Conservation (phyloP, 2,113 vertebrate species). For the Rattus rattus region DNA sequence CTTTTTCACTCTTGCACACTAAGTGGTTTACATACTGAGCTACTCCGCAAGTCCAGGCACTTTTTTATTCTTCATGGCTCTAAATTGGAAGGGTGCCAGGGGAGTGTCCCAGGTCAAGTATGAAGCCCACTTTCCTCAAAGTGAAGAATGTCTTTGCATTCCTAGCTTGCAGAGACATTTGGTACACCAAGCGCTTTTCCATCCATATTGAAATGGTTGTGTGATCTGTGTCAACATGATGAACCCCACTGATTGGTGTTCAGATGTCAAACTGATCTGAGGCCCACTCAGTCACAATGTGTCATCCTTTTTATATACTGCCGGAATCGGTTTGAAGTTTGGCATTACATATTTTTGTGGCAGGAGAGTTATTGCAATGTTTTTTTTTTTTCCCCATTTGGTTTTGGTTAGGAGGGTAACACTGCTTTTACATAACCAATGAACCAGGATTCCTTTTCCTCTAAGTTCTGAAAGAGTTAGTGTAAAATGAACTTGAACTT, state of each 20-base stretch:
- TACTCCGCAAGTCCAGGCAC: no score
- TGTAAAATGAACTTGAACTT: background rate
- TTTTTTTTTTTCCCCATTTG: background rate
- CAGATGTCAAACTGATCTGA: background rate
- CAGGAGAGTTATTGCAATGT: background rate
- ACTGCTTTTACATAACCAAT: background rate
- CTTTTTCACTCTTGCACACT: background rate
- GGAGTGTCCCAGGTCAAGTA: background rate
- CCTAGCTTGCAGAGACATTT: background rate
- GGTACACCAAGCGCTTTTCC: background rate
- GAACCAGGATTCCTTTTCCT: background rate
- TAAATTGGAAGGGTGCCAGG: background rate
- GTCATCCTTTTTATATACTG: background rate
- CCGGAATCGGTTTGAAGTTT: background rate
- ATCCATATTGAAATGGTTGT: no score
- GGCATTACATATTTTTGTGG: background rate
- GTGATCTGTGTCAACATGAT: background rate
- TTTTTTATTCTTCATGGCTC: background rate
- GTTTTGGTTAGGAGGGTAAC: background rate
- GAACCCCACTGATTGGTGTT: background rate
- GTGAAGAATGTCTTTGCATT: background rate
- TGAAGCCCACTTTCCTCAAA: no score
- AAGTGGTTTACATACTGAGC: background rate
- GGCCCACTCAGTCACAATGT: background rate
- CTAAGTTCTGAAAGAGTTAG: background rate